Evolutionary conservation across 2,113 vertebrate genomes (phyloP).

Genomic region (Elaphurus davidianus): DNA sequence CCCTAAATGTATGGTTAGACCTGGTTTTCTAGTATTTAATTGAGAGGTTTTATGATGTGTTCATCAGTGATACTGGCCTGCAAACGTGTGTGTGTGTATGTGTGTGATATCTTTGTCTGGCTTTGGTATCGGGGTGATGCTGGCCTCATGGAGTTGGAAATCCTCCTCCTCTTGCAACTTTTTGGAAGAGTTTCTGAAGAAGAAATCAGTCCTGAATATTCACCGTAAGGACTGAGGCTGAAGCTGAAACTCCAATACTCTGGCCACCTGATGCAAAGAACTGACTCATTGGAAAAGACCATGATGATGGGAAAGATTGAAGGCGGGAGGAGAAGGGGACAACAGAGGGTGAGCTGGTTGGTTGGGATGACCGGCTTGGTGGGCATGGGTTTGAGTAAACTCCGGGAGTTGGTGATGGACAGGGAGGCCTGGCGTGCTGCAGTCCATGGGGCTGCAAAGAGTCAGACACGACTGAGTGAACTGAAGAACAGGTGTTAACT

Average conservation of each 20-base stretch:
- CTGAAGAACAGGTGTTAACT: neutral
- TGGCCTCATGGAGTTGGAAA: neutral
- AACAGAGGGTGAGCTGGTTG: neutral
- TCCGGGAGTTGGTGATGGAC: neutral
- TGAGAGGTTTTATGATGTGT: neutral
- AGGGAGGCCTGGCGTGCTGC: neutral
- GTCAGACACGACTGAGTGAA: neutral
- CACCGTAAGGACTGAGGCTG: neutral
- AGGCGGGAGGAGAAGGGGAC: fast-evolving
- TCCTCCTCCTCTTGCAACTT: neutral
- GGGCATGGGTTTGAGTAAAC: neutral
- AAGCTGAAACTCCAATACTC: neutral
- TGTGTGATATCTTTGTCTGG: neutral
- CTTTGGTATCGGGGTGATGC: neutral
- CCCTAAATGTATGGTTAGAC: neutral
- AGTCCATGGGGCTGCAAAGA: neutral
- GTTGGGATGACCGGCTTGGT: neutral
- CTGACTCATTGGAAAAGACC: neutral
- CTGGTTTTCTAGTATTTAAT: neutral
- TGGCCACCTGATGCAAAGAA: neutral
- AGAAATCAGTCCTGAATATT: neutral
- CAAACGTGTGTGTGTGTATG: neutral
- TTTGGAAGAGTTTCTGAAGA: neutral
- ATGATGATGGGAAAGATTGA: neutral
- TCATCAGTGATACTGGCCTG: neutral